phyloP scores from a whole-genome alignment of 2,888 invertebrate species.

The Orchestes rusci region DNA sequence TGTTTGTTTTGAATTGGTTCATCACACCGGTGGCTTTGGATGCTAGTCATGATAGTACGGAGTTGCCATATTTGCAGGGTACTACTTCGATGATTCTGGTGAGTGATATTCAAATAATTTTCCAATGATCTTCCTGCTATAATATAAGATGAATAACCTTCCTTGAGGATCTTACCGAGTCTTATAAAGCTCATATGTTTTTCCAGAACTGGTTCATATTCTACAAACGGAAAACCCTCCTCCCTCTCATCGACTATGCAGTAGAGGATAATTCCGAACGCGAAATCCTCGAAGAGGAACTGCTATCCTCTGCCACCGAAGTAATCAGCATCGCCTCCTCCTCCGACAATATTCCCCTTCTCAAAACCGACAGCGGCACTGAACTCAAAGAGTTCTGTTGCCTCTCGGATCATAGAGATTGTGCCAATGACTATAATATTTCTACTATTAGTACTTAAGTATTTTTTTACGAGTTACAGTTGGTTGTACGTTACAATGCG shows the following conservation, averaged over 20 bases:
- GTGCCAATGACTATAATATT: constrained; percentile 35
- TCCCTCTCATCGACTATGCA: constrained; percentile 33
- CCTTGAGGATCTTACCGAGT: not conserved
- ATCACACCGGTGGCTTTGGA: constrained; percentile 27
- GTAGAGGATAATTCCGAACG: constrained; percentile 27
- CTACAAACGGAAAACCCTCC: constrained; percentile 38
- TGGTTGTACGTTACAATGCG: no score
- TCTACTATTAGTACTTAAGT: constrained; percentile 46
- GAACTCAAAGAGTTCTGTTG: constrained; percentile 45
- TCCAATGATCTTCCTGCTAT: not conserved
- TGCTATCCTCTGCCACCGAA: constrained; percentile 25
- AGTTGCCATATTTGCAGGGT: constrained; percentile 20
- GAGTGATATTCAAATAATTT: no score
- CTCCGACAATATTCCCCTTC: constrained; percentile 41
- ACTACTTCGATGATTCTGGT: constrained; percentile 23
- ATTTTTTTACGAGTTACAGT: no score
- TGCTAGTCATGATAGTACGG: constrained; percentile 18
- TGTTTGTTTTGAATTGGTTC: constrained; percentile 53
- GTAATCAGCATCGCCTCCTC: constrained; percentile 34
- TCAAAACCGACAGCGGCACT: constrained; percentile 38
- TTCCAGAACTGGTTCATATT: constrained; percentile 43
- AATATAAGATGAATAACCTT: not conserved
- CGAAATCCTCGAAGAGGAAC: constrained; percentile 29
- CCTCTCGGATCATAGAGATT: constrained; percentile 17
- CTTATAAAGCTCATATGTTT: not conserved